phyloP scores from a whole-genome alignment of 2,797 vertebrate genomes.

The Distichodus sexfasciatus region DNA sequence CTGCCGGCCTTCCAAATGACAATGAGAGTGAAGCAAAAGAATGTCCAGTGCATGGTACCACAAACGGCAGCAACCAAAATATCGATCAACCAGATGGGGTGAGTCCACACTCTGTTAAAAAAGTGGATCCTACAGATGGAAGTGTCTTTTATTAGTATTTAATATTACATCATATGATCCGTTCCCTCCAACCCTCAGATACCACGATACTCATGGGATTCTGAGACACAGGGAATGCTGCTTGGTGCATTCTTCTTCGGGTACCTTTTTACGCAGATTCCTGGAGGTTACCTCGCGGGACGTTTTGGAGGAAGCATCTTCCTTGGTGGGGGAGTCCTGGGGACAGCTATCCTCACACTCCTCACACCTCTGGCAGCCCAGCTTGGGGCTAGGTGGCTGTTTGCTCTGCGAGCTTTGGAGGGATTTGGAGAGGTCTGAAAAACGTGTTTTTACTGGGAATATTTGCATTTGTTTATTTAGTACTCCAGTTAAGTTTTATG shows the following conservation, averaged over 20 bases:
- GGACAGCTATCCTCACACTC: conserved; percentile 77
- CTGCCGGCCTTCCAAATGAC: conserved; percentile 7
- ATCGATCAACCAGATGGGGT: conserved; percentile 65
- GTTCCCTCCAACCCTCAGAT: conserved; percentile 59
- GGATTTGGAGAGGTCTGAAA: conserved; percentile 80
- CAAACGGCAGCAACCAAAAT: conserved; percentile 45
- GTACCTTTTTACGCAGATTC: conserved; percentile 80
- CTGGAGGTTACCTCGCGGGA: conserved; percentile 80
- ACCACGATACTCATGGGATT: conserved; percentile 76
- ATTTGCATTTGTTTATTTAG: neutral
- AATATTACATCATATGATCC: too few species aligned
- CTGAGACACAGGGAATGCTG: conserved; percentile 79
- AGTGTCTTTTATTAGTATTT: too few species aligned
- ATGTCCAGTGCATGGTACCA: conserved; percentile 54
- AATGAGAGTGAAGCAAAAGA: conserved; percentile 54
- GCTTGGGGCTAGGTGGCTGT: conserved; percentile 72
- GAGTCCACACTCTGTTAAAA: conserved; percentile 41
- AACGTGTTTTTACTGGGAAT: neutral
- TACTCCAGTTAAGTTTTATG: neutral
- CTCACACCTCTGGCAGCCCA: conserved; percentile 77
- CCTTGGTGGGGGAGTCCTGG: conserved; percentile 78
- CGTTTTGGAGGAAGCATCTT: conserved; percentile 75
- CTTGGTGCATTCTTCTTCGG: conserved; percentile 86
- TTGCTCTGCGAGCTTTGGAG: conserved; percentile 76
- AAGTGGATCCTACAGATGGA: too few species aligned